Evolutionary conservation across 2,888 invertebrate genomes (phyloP), one percentile per base, ranked within the genome.

Genomic region (Drosophila birchii): DNA sequence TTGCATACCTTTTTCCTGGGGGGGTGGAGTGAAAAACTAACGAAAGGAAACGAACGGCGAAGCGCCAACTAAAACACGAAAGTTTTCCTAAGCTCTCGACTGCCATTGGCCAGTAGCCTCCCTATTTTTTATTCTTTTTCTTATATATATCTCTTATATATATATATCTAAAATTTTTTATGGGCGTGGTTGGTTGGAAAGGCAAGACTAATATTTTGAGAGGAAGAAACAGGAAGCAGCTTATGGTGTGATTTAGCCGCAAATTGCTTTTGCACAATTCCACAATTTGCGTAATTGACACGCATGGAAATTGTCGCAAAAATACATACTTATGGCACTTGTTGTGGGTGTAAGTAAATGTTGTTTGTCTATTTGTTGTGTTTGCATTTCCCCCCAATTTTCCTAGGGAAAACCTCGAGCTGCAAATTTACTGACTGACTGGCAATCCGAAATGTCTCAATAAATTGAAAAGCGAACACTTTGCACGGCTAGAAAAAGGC

Each of bases 21-120:
- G 32, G 76, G 75, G 75, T 45, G 75, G 76, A 75, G 75, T 75
- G 26, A 63, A 69, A 63, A 69, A 63, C 58, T 55, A 76, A 76
- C 75, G 76, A 75, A 69, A 58, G 63, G 39, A 57, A 51, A 62
- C 75, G 75, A 69, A 44, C 55, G 41, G 29, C 69, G 67, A 47
- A 66, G 49, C 66, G 68, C 56, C 59, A 56, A 66, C 73, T 73
- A 73, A 73, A 60, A 64, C 45, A 74, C 75, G 75, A 75, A 76
- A 76, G 55, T 76, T 69, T 55, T 55, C 54, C 62, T 59, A 69
- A 75, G 56, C 62, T 51, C 55, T 32, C 11, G 26, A 14, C 51
- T 69, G 51, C 43, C 73, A 74, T 75, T 75, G 75, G 70, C 23
- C 58, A 36, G 53, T 39, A 38, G 32, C 38, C 72, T 11, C 0